Percentiles rank a stretch among this genome's conserved stretches.
Evolutionary conservation across 2,888 invertebrate genomes (phyloP).

Genomic region (Xestia rhomboidea): DNA sequence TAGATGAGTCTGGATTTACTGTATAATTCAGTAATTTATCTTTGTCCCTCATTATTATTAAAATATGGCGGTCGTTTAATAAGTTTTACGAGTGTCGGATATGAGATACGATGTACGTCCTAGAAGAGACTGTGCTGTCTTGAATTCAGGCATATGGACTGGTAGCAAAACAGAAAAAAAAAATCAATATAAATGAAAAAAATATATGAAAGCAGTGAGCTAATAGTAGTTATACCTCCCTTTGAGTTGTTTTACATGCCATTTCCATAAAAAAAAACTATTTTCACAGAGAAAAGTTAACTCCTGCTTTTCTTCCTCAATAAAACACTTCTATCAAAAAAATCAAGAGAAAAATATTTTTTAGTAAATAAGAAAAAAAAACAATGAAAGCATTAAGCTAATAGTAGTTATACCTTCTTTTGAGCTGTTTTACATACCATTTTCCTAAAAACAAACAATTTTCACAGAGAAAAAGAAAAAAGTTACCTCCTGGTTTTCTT

Average conservation of each 20-base stretch:
- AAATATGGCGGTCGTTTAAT: constrained; percentile 52
- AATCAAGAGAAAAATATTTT: not conserved
- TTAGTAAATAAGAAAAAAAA: not conserved
- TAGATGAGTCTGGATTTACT: not conserved
- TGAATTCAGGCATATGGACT: constrained; percentile 27
- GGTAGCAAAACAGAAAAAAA: constrained; percentile 16
- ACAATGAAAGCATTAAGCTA: not conserved
- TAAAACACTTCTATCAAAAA: no score
- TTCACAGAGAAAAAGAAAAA: not conserved
- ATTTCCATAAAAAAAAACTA: not conserved
- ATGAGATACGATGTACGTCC: constrained; percentile 48
- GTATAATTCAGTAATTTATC: constrained; percentile 29
- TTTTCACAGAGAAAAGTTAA: not conserved
- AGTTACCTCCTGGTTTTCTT: not conserved
- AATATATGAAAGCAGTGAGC: not conserved
- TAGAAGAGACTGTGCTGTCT: constrained; percentile 14
- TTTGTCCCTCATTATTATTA: constrained; percentile 49
- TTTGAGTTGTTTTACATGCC: no score
- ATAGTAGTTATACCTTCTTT: not conserved
- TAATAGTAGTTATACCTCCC: not conserved
- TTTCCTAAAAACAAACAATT: not conserved
- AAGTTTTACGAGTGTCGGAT: constrained; percentile 58
- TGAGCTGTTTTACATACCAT: not conserved
- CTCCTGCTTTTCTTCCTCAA: not conserved
- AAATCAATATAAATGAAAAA: not conserved